Base-by-base conservation (phyloP, 2,888 invertebrate species). In the Lottia gigantea region DNA sequence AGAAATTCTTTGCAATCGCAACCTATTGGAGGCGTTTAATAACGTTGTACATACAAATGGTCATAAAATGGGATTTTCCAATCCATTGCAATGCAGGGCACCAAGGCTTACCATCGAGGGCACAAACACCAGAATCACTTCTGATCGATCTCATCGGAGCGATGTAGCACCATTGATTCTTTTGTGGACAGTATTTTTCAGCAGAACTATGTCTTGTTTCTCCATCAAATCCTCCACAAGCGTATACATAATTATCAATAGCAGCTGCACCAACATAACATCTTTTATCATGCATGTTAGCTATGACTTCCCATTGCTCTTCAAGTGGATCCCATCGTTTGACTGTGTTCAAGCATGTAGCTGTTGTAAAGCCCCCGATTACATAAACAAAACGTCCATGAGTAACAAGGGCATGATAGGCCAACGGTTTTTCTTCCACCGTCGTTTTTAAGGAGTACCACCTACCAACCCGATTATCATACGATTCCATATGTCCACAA, bases 181-280 rank as follows among this genome's bases (percentile, higher is more conserved):
- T 93, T 71, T 91, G 91, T 62, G 93, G 93, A 88, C 95, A 93
- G 89, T 95, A 97, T 71, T 93, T 91, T 88, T 97, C 97, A 0
- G 94, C 95, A 0, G 95, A 94, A 84, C 93, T 94, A 87, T 95
- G 94, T 15, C 96, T 91, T 86, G 93, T 93, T 83, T 95, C 93
- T 0, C 90, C 89, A 75, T 90, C 89, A 74, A 85, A 89, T 1
- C 90, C 90, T 0, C 88, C 88, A 64, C 85, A 85, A 0, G 88
- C 89, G 77, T 89, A 90, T 64, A 90, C 83, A 23, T 74, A 74
- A 0, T 82, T 85, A 26, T 83, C 81, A 14, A 85, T 72, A 11
- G 77, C 78, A 2, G 83, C 85, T 84, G 93, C 93, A 87, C 94
- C 94, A 76, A 95, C 94, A 77, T 87, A 90, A 74, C 90, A 90